Conservation (phyloP, 92 coral and sea anemone species). For the Galaxea fascicularis region DNA sequence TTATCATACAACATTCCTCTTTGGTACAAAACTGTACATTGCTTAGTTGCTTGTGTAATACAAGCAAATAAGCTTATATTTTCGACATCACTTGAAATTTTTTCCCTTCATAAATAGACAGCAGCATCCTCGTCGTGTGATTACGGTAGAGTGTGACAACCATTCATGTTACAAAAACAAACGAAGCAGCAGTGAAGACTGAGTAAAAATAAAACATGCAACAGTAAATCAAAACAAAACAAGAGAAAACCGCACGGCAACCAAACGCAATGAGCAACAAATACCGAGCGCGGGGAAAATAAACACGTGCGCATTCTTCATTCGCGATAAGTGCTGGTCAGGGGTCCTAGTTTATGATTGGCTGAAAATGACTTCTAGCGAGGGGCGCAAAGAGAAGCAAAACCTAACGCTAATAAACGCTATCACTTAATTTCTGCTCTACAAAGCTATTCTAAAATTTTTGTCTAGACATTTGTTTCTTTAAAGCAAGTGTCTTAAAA, state of each 20-base stretch:
- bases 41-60: conserved; percentile 4
- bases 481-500: too few species aligned
- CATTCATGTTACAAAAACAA: not conserved
- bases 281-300: too few species aligned
- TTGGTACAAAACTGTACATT: conserved; percentile 33
- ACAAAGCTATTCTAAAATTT: too few species aligned
- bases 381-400: too few species aligned
- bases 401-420: too few species aligned
- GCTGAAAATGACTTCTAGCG: too few species aligned
- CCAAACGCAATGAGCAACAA: not conserved
- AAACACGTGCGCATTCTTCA: too few species aligned
- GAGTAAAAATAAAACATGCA: not conserved
- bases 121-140: not conserved
- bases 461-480: too few species aligned
- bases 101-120: conserved; percentile 22
- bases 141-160: not conserved
- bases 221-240: not conserved
- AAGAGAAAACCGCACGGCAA: not conserved
- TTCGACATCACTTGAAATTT: not conserved
- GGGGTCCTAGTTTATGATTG: too few species aligned
- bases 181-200: too few species aligned
- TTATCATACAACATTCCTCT: conserved; percentile 5
- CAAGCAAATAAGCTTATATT: not conserved
- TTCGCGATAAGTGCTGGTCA: too few species aligned
- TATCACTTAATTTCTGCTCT: too few species aligned